phyloP scores from a whole-genome alignment of 1,140 invertebrate species.

The Thaumetopoea pityocampa region DNA sequence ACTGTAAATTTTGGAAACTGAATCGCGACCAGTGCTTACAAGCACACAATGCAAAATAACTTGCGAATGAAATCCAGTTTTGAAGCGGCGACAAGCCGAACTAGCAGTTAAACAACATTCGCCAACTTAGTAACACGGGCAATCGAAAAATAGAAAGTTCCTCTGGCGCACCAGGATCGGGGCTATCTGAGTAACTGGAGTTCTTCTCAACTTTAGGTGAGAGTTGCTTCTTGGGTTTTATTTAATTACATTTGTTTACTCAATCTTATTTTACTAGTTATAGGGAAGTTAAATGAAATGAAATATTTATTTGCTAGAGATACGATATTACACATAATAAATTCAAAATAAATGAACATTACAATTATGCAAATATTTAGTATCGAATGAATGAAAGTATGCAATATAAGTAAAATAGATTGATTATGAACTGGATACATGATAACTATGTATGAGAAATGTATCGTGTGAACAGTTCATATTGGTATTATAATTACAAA shows the following conservation, averaged over 20 bases:
- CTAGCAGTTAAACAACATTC: constrained; percentile 62
- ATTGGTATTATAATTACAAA: too few relatives aligned
- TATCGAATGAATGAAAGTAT: too few relatives aligned
- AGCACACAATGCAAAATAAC: constrained; percentile 54
- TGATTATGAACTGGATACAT: too few relatives aligned
- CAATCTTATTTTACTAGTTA: constrained; percentile 19
- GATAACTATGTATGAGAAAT: too few relatives aligned
- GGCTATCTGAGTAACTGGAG: constrained; percentile 64
- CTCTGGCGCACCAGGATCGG: constrained; percentile 37
- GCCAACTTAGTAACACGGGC: constrained; percentile 63
- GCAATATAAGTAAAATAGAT: too few relatives aligned
- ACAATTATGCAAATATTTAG: too few relatives aligned
- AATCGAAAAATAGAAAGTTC: constrained; percentile 73
- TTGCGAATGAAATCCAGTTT: constrained; percentile 55
- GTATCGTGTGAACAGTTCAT: too few relatives aligned
- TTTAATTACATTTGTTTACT: constrained; percentile 44
- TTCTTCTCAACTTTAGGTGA: constrained; percentile 64
- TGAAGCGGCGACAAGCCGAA: constrained; percentile 44
- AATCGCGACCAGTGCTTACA: constrained; percentile 18
- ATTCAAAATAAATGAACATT: too few relatives aligned
- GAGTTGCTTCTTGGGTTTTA: constrained; percentile 51
- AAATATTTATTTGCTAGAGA: too few relatives aligned
- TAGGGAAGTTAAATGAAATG: too few relatives aligned
- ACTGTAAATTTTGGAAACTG: constrained; percentile 1
- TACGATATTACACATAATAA: too few relatives aligned